Evolutionary conservation across 1,140 invertebrate species (phyloP).

Genomic region (Drosophila pectinifera): DNA sequence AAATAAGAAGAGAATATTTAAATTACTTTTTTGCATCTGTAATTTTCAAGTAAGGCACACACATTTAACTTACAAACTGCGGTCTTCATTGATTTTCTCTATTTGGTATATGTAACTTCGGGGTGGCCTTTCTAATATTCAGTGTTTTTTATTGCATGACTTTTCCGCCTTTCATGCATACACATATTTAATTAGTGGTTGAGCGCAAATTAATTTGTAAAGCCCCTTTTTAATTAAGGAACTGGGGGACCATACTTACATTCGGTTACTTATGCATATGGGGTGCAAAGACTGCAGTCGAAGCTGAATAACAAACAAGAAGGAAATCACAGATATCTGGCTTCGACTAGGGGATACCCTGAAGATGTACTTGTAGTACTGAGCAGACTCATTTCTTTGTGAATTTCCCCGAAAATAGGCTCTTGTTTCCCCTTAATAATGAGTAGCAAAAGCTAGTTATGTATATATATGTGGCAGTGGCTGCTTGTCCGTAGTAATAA

Average conservation of each 20-base stretch:
- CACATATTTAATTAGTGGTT: slow-evolving; percentile 23
- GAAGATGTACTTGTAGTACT: not conserved
- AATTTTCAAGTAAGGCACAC: not conserved
- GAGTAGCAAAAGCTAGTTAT: slow-evolving; percentile 15
- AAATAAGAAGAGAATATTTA: not conserved
- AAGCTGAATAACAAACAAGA: slow-evolving; percentile 6
- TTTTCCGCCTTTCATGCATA: slow-evolving; percentile 6
- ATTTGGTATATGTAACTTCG: too few species aligned
- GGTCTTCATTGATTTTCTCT: not conserved
- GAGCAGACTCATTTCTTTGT: not conserved
- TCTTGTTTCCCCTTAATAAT: not conserved
- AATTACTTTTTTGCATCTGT: too few species aligned
- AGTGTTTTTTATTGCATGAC: slow-evolving; percentile 13
- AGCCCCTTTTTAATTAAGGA: slow-evolving; percentile 13
- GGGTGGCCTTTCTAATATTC: not conserved
- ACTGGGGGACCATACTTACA: slow-evolving; percentile 12
- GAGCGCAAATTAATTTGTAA: slow-evolving; percentile 10
- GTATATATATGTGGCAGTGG: slow-evolving; percentile 1
- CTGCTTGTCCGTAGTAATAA: slow-evolving; percentile 34
- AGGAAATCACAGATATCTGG: not conserved
- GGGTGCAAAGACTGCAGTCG: slow-evolving; percentile 3
- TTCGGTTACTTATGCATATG: slow-evolving; percentile 17
- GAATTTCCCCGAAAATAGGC: too few species aligned
- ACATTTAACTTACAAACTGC: not conserved
- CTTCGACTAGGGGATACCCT: not conserved